These are phyloP conservation scores for Pandemis cinnamomeana DNA, from an alignment of 2,888 invertebrate species.

Conservation along the genomic window DNA sequence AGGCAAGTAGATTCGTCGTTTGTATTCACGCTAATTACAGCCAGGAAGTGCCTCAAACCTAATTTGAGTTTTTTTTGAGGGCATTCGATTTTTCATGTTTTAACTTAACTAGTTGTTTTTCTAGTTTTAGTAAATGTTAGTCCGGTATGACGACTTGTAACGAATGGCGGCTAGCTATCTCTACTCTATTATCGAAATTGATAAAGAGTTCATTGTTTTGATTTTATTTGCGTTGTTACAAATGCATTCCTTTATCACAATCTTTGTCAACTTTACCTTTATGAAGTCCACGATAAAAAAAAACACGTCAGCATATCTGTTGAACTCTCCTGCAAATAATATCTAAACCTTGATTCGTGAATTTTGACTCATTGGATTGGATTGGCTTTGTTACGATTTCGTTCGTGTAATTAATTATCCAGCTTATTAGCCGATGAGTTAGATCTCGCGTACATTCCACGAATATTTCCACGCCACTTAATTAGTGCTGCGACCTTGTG, in stretches of 20 bases:
- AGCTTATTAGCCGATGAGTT: conserved; percentile 60
- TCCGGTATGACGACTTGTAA: conserved; percentile 41
- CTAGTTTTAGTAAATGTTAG: conserved; percentile 3
- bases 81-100: conserved; percentile 14
- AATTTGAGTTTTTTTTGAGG: conserved; percentile 9
- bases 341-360: conserved; percentile 2
- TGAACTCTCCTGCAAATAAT: not conserved
- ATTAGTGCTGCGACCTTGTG: conserved; percentile 62
- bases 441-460: conserved; percentile 69
- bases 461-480: conserved; percentile 63
- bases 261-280: conserved; percentile 19
- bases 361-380: conserved; percentile 11
- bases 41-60: conserved; percentile 16
- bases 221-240: conserved; percentile 31
- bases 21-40: conserved; percentile 21
- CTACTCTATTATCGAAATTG: conserved; percentile 42
- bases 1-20: conserved; percentile 15
- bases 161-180: conserved; percentile 41
- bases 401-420: conserved; percentile 70
- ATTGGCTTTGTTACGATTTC: conserved; percentile 50
- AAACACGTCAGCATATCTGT: conserved; percentile 1
- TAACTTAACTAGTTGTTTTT: conserved; percentile 23
- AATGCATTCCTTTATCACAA: conserved; percentile 33
- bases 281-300: conserved; percentile 9
- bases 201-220: conserved; percentile 45